phyloP scores from a whole-genome alignment of 37 sponge, comb jelly and placozoan genomes.

The Agelas oroides region DNA sequence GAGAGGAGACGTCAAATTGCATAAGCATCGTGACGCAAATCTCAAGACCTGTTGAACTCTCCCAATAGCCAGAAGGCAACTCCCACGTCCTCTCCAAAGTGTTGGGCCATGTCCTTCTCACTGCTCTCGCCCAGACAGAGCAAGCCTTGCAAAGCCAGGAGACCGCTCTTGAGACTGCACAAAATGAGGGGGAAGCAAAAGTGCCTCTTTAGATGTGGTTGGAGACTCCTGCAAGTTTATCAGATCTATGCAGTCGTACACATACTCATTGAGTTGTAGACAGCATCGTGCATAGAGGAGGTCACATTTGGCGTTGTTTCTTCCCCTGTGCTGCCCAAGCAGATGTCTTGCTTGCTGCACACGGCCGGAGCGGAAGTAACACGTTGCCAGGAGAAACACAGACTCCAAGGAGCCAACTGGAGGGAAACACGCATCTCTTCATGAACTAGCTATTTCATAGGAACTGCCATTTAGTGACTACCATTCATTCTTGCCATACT shows the following conservation, averaged over 20 bases:
- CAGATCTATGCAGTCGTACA: no score
- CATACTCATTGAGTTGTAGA: slow-evolving; percentile 79
- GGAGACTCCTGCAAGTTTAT: no score
- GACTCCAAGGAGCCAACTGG: slow-evolving; percentile 67
- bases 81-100: slow-evolving; percentile 62
- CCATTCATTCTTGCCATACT: not conserved
- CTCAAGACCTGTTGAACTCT: slow-evolving; percentile 28
- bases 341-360: slow-evolving; percentile 73
- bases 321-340: slow-evolving; percentile 47
- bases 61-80: slow-evolving; percentile 77
- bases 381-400: slow-evolving; percentile 82
- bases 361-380: slow-evolving; percentile 83
- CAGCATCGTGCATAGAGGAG: slow-evolving; percentile 89
- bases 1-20: not conserved
- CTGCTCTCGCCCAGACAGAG: slow-evolving; percentile 41
- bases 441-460: not conserved
- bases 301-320: slow-evolving; percentile 53
- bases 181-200: not conserved
- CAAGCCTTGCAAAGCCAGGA: slow-evolving; percentile 46
- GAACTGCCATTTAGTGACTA: not conserved
- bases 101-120: slow-evolving; percentile 35
- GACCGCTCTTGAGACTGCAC: slow-evolving; percentile 54
- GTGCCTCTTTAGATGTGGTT: no score
- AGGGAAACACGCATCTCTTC: no score
- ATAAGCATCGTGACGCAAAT: not conserved